phyloP scores from a whole-genome alignment of 2,797 vertebrate genomes.

The Centropyge bicolor region DNA sequence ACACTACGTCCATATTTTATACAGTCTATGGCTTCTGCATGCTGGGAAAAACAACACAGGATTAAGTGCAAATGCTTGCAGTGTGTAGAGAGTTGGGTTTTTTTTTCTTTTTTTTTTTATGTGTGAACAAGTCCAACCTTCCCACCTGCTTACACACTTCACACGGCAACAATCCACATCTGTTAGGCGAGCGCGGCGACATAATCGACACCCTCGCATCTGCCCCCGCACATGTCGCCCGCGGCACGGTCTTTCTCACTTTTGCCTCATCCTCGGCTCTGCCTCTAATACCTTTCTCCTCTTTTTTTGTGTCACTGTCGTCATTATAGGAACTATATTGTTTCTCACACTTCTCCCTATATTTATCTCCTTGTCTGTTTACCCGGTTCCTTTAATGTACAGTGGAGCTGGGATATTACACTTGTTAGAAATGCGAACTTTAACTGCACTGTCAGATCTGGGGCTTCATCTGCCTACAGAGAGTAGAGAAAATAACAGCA shows the following conservation, averaged over 20 bases:
- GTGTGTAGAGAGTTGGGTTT: constrained; percentile 3
- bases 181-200: constrained; percentile 39
- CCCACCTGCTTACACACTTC: constrained; percentile 51
- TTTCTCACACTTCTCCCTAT: neutral
- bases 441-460: constrained; percentile 40
- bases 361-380: neutral
- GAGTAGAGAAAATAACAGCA: constrained; percentile 28
- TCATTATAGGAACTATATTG: neutral
- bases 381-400: neutral
- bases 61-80: neutral
- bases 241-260: constrained; percentile 3
- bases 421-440: constrained; percentile 22
- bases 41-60: neutral
- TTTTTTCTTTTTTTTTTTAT: neutral
- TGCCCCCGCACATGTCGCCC: constrained; percentile 34
- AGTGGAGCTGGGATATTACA: neutral
- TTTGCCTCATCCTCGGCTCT: constrained; percentile 27
- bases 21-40: too few relatives aligned
- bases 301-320: neutral
- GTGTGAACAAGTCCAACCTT: constrained; percentile 31
- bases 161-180: constrained; percentile 49
- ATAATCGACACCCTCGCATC: constrained; percentile 51
- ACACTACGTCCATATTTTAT: too few relatives aligned
- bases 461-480: constrained; percentile 43
- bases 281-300: neutral